Base-by-base conservation (phyloP, 2,797 vertebrate genomes). In the Sphenodon punctatus region DNA sequence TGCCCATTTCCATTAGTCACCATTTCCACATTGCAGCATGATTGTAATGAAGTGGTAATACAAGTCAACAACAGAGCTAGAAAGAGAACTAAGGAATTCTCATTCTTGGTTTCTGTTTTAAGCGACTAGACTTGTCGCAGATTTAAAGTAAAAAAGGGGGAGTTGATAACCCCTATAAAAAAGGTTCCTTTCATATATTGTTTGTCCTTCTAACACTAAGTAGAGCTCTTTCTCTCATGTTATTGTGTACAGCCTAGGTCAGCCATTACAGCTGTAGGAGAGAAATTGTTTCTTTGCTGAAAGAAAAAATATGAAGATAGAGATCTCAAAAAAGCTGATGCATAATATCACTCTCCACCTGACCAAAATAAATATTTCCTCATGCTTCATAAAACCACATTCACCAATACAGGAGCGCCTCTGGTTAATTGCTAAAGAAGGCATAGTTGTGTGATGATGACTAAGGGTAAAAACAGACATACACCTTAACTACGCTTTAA, bases 231-330 rank as follows among this genome's bases (percentile, higher is more conserved):
- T 22, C 20, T 22, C 32, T 36, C 58, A 55, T 58, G 20, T 23
- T 32, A 58, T 23, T 36, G 36, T 34, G 53, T 53, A n/a, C n/a
- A n/a, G 43, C 4, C n/a, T 38, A 12, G 5, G 53, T 48, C 9
- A 27, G 13, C 7, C 48, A 85, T 88, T 67, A 68, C 17, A 67
- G 8, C 7, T 25, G 3, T 25, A 32, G 9, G 11, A 41, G 2
- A 10, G 3, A 65, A 78, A 69, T 25, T 8, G 4, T 1, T 46
- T 10, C 48, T 75, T 65, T 65, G 27, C 73, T 46, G 34, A 13
- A 63, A 63, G 17, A 59, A 55, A 84, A 78, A 80, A 36, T 78
- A 56, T 75, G 85, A 14, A 55, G 51, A 70, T 81, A 70, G 67
- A 84, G 10, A 51, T 83, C 27, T 75, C 32, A 60, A 80, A 61